phyloP scores from a whole-genome alignment of 2,888 invertebrate genomes.

The Lasioglossum oenotherae region DNA sequence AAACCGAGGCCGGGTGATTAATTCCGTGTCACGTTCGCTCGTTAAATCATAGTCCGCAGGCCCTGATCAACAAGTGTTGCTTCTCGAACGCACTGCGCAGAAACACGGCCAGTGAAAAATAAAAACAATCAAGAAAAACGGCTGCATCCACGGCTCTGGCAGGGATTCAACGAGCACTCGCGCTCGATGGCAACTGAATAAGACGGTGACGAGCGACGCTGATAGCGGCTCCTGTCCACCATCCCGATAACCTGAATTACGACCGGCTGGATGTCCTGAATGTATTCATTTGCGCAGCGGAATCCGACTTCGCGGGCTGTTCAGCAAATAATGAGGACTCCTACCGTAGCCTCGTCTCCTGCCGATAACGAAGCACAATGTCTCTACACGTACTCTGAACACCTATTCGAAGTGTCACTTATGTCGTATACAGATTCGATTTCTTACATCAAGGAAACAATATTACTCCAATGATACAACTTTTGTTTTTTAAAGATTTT shows the following conservation, averaged over 20 bases:
- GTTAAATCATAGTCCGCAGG: slow-evolving; percentile 61
- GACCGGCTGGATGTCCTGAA: neutral
- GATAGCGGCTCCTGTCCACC: slow-evolving; percentile 15
- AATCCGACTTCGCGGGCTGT: neutral
- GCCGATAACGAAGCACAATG: slow-evolving; percentile 2
- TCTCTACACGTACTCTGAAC: neutral
- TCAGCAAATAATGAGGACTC: neutral
- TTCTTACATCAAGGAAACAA: neutral
- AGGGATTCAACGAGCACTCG: slow-evolving; percentile 44
- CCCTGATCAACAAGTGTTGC: slow-evolving; percentile 67
- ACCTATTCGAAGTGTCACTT: neutral
- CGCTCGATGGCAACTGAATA: slow-evolving; percentile 26
- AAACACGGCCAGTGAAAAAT: slow-evolving; percentile 5
- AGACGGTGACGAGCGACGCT: slow-evolving; percentile 19
- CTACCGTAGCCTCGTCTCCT: neutral
- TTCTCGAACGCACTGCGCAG: slow-evolving; percentile 45
- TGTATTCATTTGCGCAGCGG: slow-evolving; percentile 1
- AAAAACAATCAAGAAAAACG: neutral
- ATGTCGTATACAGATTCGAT: neutral
- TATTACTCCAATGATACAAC: neutral
- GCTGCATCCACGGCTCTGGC: slow-evolving; percentile 32
- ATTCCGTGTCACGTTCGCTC: slow-evolving; percentile 59
- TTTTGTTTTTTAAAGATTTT: neutral
- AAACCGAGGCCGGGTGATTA: slow-evolving; percentile 43
- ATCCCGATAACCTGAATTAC: slow-evolving; percentile 16